A percentile compares a stretch with the other conserved stretches of the same genome.
Conservation (phyloP, 1,140 invertebrate genomes). For the Drosophila navojoa region DNA sequence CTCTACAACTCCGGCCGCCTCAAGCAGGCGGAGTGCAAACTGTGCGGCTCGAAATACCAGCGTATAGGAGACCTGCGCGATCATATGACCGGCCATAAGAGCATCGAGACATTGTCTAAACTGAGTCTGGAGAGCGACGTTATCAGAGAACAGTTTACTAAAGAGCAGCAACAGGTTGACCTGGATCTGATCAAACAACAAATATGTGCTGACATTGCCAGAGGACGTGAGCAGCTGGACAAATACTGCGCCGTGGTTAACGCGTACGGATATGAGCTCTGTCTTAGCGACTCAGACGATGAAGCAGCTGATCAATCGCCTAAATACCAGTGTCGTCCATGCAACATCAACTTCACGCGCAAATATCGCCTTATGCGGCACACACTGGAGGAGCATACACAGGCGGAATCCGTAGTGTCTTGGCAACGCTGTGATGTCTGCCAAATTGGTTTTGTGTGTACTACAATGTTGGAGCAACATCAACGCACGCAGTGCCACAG, state of each 20-base stretch:
- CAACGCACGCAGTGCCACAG: slow-evolving; percentile 59
- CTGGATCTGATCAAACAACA: slow-evolving; percentile 39
- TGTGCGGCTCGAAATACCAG: slow-evolving; percentile 50
- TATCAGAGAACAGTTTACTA: slow-evolving; percentile 48
- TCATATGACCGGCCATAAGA: slow-evolving; percentile 47
- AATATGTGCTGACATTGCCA: slow-evolving; percentile 51
- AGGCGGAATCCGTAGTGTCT: slow-evolving; percentile 3
- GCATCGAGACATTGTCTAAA: slow-evolving; percentile 34
- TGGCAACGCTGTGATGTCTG: slow-evolving; percentile 62
- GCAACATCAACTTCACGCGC: slow-evolving; percentile 45
- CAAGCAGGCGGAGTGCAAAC: slow-evolving; percentile 58
- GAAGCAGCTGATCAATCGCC: slow-evolving; percentile 14
- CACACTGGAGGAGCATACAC: slow-evolving; percentile 58
- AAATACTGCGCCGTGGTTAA: slow-evolving; percentile 66
- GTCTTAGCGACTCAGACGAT: slow-evolving; percentile 71
- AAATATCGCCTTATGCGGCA: slow-evolving; percentile 64
- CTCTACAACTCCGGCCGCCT: slow-evolving; percentile 55
- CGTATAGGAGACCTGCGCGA: slow-evolving; percentile 50
- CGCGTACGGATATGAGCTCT: slow-evolving; percentile 68
- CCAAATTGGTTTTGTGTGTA: slow-evolving; percentile 66
- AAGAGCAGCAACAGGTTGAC: slow-evolving; percentile 8
- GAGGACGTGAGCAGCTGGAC: slow-evolving; percentile 18
- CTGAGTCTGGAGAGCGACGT: slow-evolving; percentile 54
- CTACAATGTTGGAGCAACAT: slow-evolving; percentile 55
- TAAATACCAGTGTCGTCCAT: slow-evolving; percentile 55